Conservation (phyloP, 2,888 invertebrate genomes). For the Acronicta alni region DNA sequence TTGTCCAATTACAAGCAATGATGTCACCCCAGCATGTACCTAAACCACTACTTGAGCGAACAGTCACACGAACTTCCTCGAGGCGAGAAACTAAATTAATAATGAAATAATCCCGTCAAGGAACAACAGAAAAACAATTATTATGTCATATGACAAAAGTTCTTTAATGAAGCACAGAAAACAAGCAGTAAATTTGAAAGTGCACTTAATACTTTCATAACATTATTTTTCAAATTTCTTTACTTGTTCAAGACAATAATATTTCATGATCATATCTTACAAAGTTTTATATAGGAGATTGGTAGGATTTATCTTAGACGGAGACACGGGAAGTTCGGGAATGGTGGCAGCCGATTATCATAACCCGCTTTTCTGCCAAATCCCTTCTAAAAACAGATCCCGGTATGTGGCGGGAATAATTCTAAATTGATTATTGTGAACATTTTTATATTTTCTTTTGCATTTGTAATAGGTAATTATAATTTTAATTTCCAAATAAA, state of each 20-base stretch:
- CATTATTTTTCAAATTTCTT: constrained; percentile 29
- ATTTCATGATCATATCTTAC: constrained; percentile 55
- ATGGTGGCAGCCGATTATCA: constrained; percentile 56
- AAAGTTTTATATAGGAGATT: constrained; percentile 54
- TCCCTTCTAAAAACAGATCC: constrained; percentile 51
- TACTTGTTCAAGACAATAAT: constrained; percentile 40
- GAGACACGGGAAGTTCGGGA: constrained; percentile 48
- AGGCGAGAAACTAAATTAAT: neutral
- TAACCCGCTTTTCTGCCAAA: constrained; percentile 57
- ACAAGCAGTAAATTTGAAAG: constrained; percentile 4
- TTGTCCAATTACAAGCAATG: neutral
- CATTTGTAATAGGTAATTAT: constrained; percentile 5
- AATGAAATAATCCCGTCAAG: neutral
- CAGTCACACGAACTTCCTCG: neutral
- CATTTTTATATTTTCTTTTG: constrained; percentile 17
- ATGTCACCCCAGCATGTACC: neutral
- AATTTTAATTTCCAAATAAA: no score
- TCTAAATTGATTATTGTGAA: constrained; percentile 49
- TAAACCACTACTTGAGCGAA: neutral
- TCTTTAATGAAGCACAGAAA: neutral
- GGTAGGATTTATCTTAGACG: constrained; percentile 57
- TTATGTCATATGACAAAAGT: no score
- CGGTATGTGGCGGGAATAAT: constrained; percentile 43
- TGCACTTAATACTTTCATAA: constrained; percentile 6
- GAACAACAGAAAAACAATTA: no score